phyloP scores from a whole-genome alignment of 1,140 invertebrate species.

The Drosophila busckii region DNA sequence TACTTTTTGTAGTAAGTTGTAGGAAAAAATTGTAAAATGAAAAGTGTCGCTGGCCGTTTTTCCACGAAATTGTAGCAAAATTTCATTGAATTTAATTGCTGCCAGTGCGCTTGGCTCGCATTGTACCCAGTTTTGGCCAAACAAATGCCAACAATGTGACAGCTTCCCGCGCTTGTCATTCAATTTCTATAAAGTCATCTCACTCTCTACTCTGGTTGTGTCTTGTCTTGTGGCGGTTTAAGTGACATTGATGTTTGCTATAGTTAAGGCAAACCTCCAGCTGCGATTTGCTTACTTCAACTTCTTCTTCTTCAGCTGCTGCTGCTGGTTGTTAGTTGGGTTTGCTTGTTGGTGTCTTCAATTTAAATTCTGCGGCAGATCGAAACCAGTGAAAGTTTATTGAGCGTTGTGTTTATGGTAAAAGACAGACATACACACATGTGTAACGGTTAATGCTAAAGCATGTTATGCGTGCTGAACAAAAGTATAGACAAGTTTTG shows the following conservation, averaged over 20 bases:
- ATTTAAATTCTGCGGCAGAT: constrained; percentile 47
- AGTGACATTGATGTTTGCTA: constrained; percentile 6
- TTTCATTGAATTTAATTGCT: constrained; percentile 73
- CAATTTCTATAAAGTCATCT: too few species aligned
- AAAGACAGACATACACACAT: constrained; percentile 20
- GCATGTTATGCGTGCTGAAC: too few species aligned
- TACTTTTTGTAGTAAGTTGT: constrained; percentile 29
- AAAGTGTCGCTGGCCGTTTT: constrained; percentile 44
- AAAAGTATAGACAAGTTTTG: too few species aligned
- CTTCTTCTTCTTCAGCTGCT: constrained; percentile 15
- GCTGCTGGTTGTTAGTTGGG: constrained; percentile 18
- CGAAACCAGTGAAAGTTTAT: constrained; percentile 75
- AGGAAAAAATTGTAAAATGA: constrained; percentile 38
- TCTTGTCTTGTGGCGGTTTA: not conserved
- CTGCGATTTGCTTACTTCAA: constrained; percentile 28
- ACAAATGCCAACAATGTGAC: not conserved
- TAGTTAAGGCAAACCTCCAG: not conserved
- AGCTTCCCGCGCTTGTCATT: too few species aligned
- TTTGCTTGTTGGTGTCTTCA: constrained; percentile 36
- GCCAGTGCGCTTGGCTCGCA: constrained; percentile 20
- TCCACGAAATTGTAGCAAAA: constrained; percentile 57
- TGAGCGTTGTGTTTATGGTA: constrained; percentile 26
- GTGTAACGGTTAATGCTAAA: constrained; percentile 37
- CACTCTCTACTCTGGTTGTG: not conserved
- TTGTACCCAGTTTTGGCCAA: constrained; percentile 20